phyloP scores from a whole-genome alignment of 2,797 vertebrate species.

The Rhinichthys osculus region DNA sequence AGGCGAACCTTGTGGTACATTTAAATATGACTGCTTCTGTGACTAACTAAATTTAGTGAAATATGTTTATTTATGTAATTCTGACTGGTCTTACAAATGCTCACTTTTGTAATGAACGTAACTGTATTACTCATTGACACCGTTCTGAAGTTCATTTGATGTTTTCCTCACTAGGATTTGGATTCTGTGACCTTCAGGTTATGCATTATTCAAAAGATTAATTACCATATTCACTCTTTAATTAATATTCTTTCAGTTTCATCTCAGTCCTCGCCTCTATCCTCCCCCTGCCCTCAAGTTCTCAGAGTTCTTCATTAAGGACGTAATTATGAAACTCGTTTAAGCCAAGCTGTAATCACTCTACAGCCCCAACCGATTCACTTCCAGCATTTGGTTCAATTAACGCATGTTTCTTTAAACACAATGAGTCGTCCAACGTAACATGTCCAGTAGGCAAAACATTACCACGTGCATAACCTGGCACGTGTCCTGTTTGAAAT shows the following conservation, averaged over 20 bases:
- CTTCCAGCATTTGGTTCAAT: conserved; percentile 6
- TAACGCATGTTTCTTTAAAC: conserved; percentile 7
- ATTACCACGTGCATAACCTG: background rate
- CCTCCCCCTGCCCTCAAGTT: conserved; percentile 14
- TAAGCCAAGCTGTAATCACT: conserved; percentile 29
- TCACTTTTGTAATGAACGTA: background rate
- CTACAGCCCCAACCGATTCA: background rate
- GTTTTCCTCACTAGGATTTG: conserved; percentile 47
- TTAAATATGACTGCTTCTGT: conserved; percentile 75
- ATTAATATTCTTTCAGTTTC: conserved; percentile 35
- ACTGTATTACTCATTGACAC: background rate
- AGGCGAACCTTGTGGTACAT: conserved; percentile 81
- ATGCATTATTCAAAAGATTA: conserved; percentile 20
- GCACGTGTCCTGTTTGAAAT: background rate
- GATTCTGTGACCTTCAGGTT: conserved; percentile 33
- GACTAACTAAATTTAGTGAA: background rate
- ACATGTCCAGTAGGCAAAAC: conserved; percentile 15
- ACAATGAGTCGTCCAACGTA: background rate
- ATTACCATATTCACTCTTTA: conserved; percentile 40
- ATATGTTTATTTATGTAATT: background rate
- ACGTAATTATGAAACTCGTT: conserved; percentile 34
- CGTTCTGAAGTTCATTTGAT: background rate
- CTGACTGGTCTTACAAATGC: background rate
- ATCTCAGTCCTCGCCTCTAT: conserved; percentile 4
- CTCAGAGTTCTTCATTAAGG: conserved; percentile 35